A percentile compares a stretch with the other conserved stretches of the same genome.
Conservation (phyloP, 2,113 vertebrate species). For the Scopus umbretta region DNA sequence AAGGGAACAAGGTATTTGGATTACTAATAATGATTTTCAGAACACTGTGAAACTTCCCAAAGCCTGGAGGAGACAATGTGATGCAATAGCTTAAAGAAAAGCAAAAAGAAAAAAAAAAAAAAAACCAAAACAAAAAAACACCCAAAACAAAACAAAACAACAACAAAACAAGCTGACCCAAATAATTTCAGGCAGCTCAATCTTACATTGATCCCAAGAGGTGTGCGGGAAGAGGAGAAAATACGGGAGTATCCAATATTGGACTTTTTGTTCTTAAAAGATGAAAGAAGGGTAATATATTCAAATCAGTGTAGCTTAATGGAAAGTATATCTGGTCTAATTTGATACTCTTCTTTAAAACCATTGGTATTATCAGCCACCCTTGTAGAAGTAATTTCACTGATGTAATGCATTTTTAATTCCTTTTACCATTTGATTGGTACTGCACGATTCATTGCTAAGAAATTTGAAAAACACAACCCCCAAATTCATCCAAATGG, state of each 20-base stretch:
- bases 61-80: not conserved
- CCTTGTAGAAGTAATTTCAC: not conserved
- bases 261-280: not conserved
- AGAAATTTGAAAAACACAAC: not conserved
- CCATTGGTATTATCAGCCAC: not conserved
- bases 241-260: not conserved
- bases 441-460: not conserved
- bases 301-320: not conserved
- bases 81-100: not conserved
- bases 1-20: not conserved
- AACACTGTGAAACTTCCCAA: not conserved
- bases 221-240: not conserved
- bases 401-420: not conserved
- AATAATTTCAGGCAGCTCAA: not conserved
- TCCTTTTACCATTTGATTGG: not conserved
- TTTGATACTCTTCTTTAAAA: not conserved
- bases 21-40: not conserved
- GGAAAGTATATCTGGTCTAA: not conserved
- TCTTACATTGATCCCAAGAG: not conserved
- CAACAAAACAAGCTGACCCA: not conserved
- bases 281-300: not conserved
- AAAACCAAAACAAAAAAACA: too few species aligned
- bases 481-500: not conserved
- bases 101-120: fast-evolving
- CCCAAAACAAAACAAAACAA: too few species aligned